These are phyloP conservation scores for Cyprinodon diabolis DNA, from an alignment of 2,797 vertebrate genomes.

Conservation along the genomic window DNA sequence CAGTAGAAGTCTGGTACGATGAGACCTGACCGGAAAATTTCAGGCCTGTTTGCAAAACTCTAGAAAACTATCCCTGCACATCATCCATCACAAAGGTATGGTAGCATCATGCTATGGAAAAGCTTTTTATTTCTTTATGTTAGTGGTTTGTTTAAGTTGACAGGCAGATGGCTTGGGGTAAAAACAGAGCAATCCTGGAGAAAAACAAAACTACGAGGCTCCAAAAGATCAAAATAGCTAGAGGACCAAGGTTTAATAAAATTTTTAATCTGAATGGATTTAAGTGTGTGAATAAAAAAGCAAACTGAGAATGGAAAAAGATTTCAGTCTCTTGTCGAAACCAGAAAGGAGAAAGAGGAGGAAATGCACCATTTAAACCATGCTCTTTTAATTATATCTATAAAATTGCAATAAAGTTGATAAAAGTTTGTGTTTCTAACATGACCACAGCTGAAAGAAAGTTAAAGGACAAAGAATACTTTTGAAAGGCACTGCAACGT, in stretches of 20 bases:
- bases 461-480: not conserved
- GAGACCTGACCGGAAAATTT: not conserved
- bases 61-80: not conserved
- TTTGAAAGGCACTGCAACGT: constrained; percentile 17
- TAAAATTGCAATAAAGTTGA: not conserved
- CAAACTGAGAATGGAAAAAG: too few species aligned
- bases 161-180: not conserved
- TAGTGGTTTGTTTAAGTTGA: not conserved
- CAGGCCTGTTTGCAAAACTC: not conserved
- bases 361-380: not conserved
- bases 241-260: not conserved
- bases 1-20: not conserved
- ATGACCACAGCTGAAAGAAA: not conserved
- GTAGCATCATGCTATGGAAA: not conserved
- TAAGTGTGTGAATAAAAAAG: too few species aligned
- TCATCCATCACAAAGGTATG: not conserved
- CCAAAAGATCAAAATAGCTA: not conserved
- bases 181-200: not conserved
- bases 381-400: not conserved
- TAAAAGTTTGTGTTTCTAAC: not conserved
- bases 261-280: not conserved
- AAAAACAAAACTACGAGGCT: not conserved
- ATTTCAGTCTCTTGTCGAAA: too few species aligned
- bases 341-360: not conserved
- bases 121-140: not conserved